A percentile compares a stretch with the other conserved stretches of the same genome.
These are phyloP conservation scores for Cecropterus lyciades DNA, from an alignment of 1,140 invertebrate genomes.

Conservation along the genomic window DNA sequence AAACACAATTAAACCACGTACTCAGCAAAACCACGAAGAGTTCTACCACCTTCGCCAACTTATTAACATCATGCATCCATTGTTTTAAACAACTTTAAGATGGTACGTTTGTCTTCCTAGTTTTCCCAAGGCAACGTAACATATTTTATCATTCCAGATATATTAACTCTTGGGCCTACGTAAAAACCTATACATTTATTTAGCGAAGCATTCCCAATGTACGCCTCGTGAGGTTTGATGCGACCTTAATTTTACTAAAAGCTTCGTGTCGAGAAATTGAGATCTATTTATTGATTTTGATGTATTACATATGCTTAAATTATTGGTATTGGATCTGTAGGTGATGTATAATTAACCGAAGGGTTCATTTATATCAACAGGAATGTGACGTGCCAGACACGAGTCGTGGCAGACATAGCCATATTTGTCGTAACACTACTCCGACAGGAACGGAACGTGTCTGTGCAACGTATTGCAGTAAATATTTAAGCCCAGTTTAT, in stretches of 20 bases:
- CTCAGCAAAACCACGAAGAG: too few species aligned
- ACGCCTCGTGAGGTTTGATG: constrained; percentile 31
- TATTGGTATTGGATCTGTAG: neutral
- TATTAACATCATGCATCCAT: neutral
- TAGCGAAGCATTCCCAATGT: constrained; percentile 11
- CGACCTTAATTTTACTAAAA: constrained; percentile 36
- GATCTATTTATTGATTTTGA: constrained; percentile 30
- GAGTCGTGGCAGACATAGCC: too few species aligned
- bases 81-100: neutral
- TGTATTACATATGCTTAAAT: constrained; percentile 4
- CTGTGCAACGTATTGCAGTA: too few species aligned
- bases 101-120: neutral
- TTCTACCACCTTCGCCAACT: too few species aligned
- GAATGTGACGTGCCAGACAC: too few species aligned
- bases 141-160: constrained; percentile 8
- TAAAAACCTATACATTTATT: constrained; percentile 28
- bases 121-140: neutral
- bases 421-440: too few species aligned
- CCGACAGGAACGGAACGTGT: too few species aligned
- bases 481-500: too few species aligned
- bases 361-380: too few species aligned
- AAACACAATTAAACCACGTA: too few species aligned
- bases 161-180: constrained; percentile 10
- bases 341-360: neutral
- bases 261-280: constrained; percentile 30